Percentiles rank a stretch among this genome's conserved stretches.
These are phyloP conservation scores for Lasioglossum malachurum DNA, from an alignment of 2,888 invertebrate genomes.

Conservation along the genomic window DNA sequence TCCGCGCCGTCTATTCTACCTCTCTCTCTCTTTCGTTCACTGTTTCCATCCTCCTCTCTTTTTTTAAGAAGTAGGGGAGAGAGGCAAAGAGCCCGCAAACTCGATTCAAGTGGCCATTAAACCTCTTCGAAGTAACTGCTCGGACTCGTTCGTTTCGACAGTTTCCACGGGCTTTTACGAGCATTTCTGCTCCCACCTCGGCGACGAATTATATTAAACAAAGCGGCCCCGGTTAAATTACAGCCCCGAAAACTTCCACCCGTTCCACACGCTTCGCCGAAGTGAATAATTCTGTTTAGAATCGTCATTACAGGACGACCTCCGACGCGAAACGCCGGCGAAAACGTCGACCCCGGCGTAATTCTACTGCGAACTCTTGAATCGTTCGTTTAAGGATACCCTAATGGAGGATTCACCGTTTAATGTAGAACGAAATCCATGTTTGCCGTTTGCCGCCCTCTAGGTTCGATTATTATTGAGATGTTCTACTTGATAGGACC, in stretches of 20 bases:
- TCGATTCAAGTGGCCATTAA: slow-evolving; percentile 75
- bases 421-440: background rate
- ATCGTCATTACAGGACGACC: background rate
- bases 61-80: slow-evolving; percentile 33
- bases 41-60: background rate
- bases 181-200: slow-evolving; percentile 23
- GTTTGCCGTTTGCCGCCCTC: background rate
- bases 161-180: slow-evolving; percentile 59
- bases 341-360: background rate
- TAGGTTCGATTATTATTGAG: background rate
- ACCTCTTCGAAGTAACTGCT: slow-evolving; percentile 67
- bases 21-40: background rate
- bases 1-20: background rate
- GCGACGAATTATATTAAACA: slow-evolving; percentile 58
- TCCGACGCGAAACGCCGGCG: background rate
- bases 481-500: background rate
- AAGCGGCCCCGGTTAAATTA: slow-evolving; percentile 25
- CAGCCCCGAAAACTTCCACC: background rate
- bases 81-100: slow-evolving; percentile 67
- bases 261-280: background rate
- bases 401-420: background rate
- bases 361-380: background rate
- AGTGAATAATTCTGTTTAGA: slow-evolving; percentile 6
- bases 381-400: background rate
- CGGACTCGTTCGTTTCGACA: slow-evolving; percentile 67